Evolutionary conservation across 2,888 invertebrate species (phyloP).

Genomic region (Caenorhabditis sp.): DNA sequence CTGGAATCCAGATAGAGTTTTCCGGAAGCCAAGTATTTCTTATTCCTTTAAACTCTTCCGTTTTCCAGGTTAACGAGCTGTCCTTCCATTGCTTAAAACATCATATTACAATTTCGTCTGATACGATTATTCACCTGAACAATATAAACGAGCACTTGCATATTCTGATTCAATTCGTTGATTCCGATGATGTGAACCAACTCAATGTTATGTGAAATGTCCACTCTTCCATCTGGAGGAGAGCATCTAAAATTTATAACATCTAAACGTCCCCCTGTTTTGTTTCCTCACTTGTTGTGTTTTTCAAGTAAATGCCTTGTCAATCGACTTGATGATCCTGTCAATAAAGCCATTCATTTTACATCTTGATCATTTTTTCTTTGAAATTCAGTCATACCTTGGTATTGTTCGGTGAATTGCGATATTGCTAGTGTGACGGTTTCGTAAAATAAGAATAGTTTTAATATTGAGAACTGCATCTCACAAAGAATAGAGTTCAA

Average conservation of each 20-base stretch:
- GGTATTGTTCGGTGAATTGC: constrained; percentile 58
- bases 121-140: constrained; percentile 62
- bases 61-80: constrained; percentile 91
- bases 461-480: constrained; percentile 36
- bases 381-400: constrained; percentile 36
- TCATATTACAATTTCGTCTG: not conserved
- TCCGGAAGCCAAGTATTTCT: constrained; percentile 90
- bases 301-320: constrained; percentile 69
- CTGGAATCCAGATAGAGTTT: constrained; percentile 91
- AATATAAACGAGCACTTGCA: constrained; percentile 77
- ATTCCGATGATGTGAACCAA: constrained; percentile 77
- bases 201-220: constrained; percentile 76
- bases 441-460: constrained; percentile 33
- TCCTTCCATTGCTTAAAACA: constrained; percentile 90
- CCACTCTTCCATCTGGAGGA: constrained; percentile 77
- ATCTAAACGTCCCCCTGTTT: not conserved
- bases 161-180: constrained; percentile 77
- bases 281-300: constrained; percentile 67
- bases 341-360: not conserved
- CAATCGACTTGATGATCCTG: constrained; percentile 60
- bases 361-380: not conserved
- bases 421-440: constrained; percentile 50
- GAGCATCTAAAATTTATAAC: constrained; percentile 69
- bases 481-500: constrained; percentile 2
- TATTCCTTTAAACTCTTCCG: constrained; percentile 91